Base-by-base conservation (phyloP, 2,888 invertebrate species). In the Mimumesa dahlbomi region DNA sequence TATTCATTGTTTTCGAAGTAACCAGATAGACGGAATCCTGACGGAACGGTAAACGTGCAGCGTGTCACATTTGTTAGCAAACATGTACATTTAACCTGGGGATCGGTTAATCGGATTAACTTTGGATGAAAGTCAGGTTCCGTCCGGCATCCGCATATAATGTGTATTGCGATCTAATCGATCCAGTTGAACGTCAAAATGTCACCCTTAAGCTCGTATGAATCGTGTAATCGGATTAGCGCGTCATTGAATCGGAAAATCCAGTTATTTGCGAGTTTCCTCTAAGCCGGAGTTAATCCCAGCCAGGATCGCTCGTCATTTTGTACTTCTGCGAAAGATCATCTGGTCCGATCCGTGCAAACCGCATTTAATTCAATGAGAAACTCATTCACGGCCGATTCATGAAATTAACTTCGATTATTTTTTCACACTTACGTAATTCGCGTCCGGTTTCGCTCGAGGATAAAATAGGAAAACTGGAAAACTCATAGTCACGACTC, bases 231-330 rank as follows among this genome's bases (percentile, higher is more conserved):
- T 14, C 64, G 54, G 68, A 65, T 73, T 52, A 65, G 9, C 9
- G 45, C 42, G 48, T 6, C 65, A 36, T 56, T 63, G 43, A 63
- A 63, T 57, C 69, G 73, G 69, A 48, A 75, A 75, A 75, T 75
- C 73, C 63, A 53, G 56, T 66, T 69, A 66, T 40, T 73, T 40
- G 45, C 48, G 29, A 66, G 52, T 59, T 73, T 45, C 58, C 48
- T 52, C 40, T 19, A 34, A 13, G 29, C 11, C 48, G 34, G n/a
- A 0, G 21, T 14, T 21, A 58, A 69, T 59, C 54, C 63, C 46
- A 18, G n/a, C 18, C 14, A 11, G 34, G 36, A 52, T 52, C 5
- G 29, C 5, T 2, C n/a, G n/a, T 21, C 13, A 7, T 46, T 34
- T 42, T 52, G 34, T 13, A 36, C 7, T 61, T 71, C 25, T 52